Conservation (phyloP, 2,113 vertebrate genomes). For the Pteruthius melanotis region DNA sequence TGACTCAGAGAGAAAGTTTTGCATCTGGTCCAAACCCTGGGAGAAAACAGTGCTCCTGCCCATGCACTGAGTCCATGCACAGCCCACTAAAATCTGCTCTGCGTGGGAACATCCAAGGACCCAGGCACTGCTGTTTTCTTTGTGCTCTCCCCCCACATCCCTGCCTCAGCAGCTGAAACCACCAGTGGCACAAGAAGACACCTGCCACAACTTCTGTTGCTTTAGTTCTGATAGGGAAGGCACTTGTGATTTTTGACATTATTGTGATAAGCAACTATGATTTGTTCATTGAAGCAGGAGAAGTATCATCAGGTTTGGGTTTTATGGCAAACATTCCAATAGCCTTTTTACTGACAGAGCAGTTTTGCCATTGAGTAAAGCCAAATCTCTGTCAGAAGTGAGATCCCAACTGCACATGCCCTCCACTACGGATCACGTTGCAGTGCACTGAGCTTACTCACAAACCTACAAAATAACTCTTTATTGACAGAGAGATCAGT, state of each 20-base stretch:
- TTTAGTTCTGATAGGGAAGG: not conserved
- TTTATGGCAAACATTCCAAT: not conserved
- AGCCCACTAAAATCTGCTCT: not conserved
- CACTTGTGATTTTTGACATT: not conserved
- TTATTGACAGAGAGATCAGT: not conserved
- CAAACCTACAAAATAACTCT: not conserved
- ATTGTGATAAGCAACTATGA: not conserved
- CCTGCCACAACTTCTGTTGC: not conserved
- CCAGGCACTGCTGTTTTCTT: not conserved
- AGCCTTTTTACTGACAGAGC: not conserved
- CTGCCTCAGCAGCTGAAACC: not conserved
- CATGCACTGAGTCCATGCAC: not conserved
- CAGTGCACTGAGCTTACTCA: not conserved
- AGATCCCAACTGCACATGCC: not conserved
- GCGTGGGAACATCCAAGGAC: not conserved
- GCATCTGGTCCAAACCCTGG: not conserved
- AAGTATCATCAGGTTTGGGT: not conserved
- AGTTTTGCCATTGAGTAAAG: not conserved
- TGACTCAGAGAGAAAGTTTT: not conserved
- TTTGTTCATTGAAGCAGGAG: not conserved
- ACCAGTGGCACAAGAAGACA: not conserved
- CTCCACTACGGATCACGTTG: not conserved
- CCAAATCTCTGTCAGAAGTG: not conserved
- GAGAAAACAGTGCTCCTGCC: not conserved
- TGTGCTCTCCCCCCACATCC: not conserved